Evolutionary conservation across 2,113 vertebrate species (phyloP).

Genomic region (Eonycteris spelaea): DNA sequence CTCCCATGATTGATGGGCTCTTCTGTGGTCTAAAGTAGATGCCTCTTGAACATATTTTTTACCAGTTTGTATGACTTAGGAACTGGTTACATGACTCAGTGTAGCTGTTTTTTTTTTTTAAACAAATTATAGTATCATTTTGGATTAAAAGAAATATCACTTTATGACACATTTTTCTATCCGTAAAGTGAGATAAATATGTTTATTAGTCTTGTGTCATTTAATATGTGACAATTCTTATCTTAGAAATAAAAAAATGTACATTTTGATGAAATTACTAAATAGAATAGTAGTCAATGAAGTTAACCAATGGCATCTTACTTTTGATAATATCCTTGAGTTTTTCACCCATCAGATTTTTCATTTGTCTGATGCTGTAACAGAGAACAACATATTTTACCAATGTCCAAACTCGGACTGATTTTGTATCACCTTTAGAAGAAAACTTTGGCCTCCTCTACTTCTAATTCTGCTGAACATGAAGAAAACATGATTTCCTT

Average conservation of each 20-base stretch:
- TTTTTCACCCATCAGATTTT: background rate
- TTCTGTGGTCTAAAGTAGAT: background rate
- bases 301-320: background rate
- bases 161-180: background rate
- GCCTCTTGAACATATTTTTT: background rate
- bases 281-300: background rate
- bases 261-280: background rate
- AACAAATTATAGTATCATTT: background rate
- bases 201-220: background rate
- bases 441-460: background rate
- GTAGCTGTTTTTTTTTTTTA: background rate
- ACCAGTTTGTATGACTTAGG: background rate
- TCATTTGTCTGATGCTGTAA: background rate
- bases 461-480: constrained; percentile 26
- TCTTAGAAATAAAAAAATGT: background rate
- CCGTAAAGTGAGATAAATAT: background rate
- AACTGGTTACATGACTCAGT: background rate
- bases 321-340: background rate
- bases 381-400: background rate
- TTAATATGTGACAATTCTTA: background rate
- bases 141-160: background rate
- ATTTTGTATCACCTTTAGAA: constrained; percentile 30
- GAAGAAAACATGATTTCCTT: constrained; percentile 59
- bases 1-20: background rate
- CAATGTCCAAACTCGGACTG: background rate